A percentile compares a stretch with the other conserved stretches of the same genome.
Conservation (phyloP, 1,140 invertebrate species). For the Bombus turneri region DNA sequence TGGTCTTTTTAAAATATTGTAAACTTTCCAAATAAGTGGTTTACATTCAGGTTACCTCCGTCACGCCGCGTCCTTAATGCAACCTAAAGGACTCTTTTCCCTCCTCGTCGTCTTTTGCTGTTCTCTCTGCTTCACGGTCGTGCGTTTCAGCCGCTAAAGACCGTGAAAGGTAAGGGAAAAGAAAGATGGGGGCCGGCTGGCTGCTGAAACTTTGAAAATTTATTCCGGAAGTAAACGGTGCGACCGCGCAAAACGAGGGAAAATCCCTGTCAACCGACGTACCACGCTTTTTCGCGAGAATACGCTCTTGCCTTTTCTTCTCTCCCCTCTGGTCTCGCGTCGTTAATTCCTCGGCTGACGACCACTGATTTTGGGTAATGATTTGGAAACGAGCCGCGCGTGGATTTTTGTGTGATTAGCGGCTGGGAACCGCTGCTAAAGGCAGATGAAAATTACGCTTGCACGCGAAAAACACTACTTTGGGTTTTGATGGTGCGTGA, state of each 20-base stretch:
- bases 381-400: constrained; percentile 27
- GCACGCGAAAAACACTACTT: background rate
- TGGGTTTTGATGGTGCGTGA: background rate
- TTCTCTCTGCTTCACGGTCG: constrained; percentile 18
- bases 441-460: background rate
- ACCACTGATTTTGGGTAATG: constrained; percentile 41
- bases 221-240: constrained; percentile 56
- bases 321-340: constrained; percentile 1
- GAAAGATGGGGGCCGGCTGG: background rate
- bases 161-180: constrained; percentile 14
- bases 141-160: constrained; percentile 36
- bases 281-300: constrained; percentile 3
- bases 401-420: constrained; percentile 33
- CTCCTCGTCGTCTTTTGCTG: background rate
- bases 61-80: background rate
- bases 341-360: constrained; percentile 31
- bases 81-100: background rate
- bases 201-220: constrained; percentile 52
- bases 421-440: background rate
- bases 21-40: background rate
- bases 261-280: background rate
- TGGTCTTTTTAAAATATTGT: background rate
- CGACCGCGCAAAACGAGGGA: constrained; percentile 12
- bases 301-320: background rate
- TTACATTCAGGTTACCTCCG: background rate